Base-by-base conservation (phyloP, 2,888 invertebrate genomes). In the Synergus japonicus region DNA sequence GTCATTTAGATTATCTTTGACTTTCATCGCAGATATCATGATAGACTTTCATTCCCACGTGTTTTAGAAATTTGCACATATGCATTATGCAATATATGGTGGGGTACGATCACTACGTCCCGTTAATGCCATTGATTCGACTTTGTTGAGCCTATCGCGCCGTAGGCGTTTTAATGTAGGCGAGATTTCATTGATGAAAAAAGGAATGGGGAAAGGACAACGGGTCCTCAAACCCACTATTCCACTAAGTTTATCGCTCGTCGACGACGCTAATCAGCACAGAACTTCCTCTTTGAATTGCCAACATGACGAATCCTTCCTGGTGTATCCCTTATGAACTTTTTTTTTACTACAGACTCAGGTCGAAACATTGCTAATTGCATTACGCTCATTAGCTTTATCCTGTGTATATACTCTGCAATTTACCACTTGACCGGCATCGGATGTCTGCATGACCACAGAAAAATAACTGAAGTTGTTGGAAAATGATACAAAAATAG, bases 331-430 rank as follows among this genome's bases (percentile, higher is more conserved):
- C 69, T 69, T 15, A 46, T 46, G 22, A 49, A 49, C n/a, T 69
- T 49, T 67, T n/a, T 15, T 44, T 9, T 15, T 44, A 29, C 13
- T 49, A 22, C 22, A 15, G 12, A 49, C 13, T 8, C 22, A 13
- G 37, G 37, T 54, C 54, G 69, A 37, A 54, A 49, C 69, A 73
- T 54, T 46, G 69, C 69, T 73, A 73, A 73, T 73, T 73, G 69
- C 69, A 73, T 73, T 69, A 73, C 37, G 15, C 49, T 73, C 69
- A 73, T 73, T 73, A 73, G 69, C 49, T 73, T 73, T 73, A 73
- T 49, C 69, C 49, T 54, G 49, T 10, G 29, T 49, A 49, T 29
- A 29, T 29, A 29, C 29, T 69, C 69, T 54, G 49, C 2, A 3
- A 69, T 69, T 46, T 37, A 46, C 29, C 69, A 49, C 46, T 29